Percentiles rank a stretch among this genome's conserved stretches.
These are phyloP conservation scores for Orthosia gothica DNA, from an alignment of 2,888 invertebrate species.

Conservation along the genomic window DNA sequence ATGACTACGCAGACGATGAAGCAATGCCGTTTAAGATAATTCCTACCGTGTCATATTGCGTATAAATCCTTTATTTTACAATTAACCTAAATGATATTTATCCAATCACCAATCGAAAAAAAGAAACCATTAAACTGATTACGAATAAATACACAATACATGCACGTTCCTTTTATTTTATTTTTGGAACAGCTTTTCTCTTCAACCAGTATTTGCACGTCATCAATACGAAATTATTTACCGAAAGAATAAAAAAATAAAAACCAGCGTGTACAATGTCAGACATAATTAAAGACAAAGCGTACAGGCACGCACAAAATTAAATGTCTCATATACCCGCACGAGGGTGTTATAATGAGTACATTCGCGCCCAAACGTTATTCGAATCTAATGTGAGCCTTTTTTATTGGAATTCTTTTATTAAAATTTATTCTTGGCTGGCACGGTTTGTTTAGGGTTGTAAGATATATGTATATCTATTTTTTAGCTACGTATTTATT, in stretches of 20 bases:
- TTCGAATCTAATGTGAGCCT: conserved; percentile 41
- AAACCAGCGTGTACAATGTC: conserved; percentile 22
- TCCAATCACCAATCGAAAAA: background rate
- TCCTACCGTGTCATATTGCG: background rate
- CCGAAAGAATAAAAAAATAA: conserved; percentile 22
- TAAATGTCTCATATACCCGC: conserved; percentile 35
- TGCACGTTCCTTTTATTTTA: conserved; percentile 19
- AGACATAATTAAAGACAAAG: conserved; percentile 52
- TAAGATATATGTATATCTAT: background rate
- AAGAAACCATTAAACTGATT: background rate
- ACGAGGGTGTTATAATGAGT: conserved; percentile 56
- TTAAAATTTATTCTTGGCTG: conserved; percentile 46
- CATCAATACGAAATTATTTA: conserved; percentile 27
- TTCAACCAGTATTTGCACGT: conserved; percentile 31
- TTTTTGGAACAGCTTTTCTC: conserved; percentile 11
- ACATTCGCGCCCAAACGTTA: conserved; percentile 54
- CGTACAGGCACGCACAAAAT: conserved; percentile 52
- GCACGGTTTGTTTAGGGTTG: conserved; percentile 41
- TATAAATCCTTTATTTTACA: background rate
- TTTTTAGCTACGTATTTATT: conserved; percentile 25
- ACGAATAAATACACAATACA: conserved; percentile 3
- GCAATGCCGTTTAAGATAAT: background rate
- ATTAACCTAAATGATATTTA: background rate
- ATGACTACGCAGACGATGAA: background rate
- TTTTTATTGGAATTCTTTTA: conserved; percentile 58